Percentiles rank a stretch among this genome's conserved stretches.
phyloP scores from a whole-genome alignment of 2,797 vertebrate genomes.

The Cetoscarus ocellatus region DNA sequence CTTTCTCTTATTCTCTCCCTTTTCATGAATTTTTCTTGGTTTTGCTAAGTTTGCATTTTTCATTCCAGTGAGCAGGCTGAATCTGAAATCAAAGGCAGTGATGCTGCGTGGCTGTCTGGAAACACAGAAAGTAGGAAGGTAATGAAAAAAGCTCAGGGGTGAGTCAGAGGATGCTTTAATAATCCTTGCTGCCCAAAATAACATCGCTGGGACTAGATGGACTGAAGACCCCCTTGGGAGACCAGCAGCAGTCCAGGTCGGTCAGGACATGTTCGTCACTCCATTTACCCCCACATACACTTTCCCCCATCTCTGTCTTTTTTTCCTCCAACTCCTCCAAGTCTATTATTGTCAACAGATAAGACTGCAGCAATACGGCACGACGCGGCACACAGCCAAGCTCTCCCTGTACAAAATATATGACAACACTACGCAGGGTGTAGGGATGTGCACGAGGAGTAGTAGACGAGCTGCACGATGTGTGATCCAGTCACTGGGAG shows the following conservation, averaged over 20 bases:
- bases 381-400: constrained; percentile 51
- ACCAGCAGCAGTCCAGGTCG: constrained; percentile 30
- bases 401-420: constrained; percentile 48
- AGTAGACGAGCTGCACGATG: constrained; percentile 16
- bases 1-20: neutral
- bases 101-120: constrained; percentile 72
- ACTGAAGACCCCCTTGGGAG: constrained; percentile 47
- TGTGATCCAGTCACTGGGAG: constrained; percentile 32
- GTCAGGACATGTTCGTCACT: constrained; percentile 28
- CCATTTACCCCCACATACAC: constrained; percentile 18
- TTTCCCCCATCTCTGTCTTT: constrained; percentile 3
- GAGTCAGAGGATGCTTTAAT: constrained; percentile 79
- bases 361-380: constrained; percentile 65
- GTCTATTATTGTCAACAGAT: constrained; percentile 68
- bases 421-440: constrained; percentile 33
- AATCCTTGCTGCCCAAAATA: constrained; percentile 75
- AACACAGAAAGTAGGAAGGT: constrained; percentile 66
- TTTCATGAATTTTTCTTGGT: constrained; percentile 60
- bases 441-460: constrained; percentile 12
- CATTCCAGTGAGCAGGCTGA: constrained; percentile 74
- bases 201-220: constrained; percentile 56
- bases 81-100: constrained; percentile 78
- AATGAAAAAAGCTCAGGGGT: constrained; percentile 77
- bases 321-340: constrained; percentile 35
- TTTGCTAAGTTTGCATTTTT: constrained; percentile 84